Base-by-base conservation (phyloP, 1,140 invertebrate genomes). In the Listronotus oregonensis region DNA sequence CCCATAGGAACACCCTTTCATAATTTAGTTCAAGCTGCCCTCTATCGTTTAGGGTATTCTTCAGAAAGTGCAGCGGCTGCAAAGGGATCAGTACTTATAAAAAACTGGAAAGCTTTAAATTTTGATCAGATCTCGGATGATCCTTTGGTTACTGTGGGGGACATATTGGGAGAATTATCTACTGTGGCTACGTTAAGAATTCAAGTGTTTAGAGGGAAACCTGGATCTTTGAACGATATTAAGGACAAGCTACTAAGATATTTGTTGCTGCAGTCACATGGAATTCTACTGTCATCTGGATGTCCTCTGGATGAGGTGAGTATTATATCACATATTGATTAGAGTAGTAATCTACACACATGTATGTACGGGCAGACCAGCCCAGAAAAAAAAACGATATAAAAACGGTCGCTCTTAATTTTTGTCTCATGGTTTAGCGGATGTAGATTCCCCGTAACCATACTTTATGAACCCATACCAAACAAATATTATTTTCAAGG, bases 211-310 rank as follows among this genome's bases (percentile, higher is more conserved):
- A 87, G 93, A n/a, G n/a, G n/a, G n/a, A 83, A 91, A 71, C 87
- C 89, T 0, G 89, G 89, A 40, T 84, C 88, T 2, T 82, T 92
- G 3, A 85, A 89, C 47, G 94, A 97, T 77, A 91, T 97, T 73
- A 95, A 96, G 81, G 95, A 97, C 74, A 96, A 96, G 82, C 84
- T 98, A 55, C 82, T 97, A 8, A 89, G 93, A 79, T 84, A 96
- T 21, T 82, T 97, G 0, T 82, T 97, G 55, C 83, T 92, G 46
- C 94, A 97, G 77, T 95, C 92, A 52, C 92, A 95, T 69, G 88
- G 89, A 6, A 82, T 96, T 43, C 84, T 98, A 31, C 82, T 92
- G 56, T 92, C 89, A 47, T 90, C 92, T 51, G 95, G 95, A 64
- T 97, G 94, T 79, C 94, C 95, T 4, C 83, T 97, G 49, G 94